A percentile compares a stretch with the other conserved stretches of the same genome.
Conservation (phyloP, 2,113 vertebrate species). For the Paratilapia polleni region DNA sequence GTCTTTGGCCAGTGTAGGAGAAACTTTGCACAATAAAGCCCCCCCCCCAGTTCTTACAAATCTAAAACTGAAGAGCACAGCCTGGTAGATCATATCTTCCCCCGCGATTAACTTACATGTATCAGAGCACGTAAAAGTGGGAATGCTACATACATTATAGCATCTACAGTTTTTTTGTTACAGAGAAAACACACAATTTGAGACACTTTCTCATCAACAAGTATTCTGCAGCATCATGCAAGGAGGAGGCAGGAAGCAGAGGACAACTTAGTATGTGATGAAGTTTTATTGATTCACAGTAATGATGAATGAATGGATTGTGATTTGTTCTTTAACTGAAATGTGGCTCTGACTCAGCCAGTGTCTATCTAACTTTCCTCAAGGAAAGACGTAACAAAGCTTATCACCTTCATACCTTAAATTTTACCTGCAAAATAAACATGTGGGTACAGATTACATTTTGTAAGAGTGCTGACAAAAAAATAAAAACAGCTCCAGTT, state of each 20-base stretch:
- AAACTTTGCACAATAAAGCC: constrained; percentile 14
- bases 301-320: constrained; percentile 74
- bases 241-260: constrained; percentile 50
- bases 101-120: not conserved
- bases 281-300: constrained; percentile 85
- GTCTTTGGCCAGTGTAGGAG: constrained; percentile 37
- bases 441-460: constrained; percentile 37
- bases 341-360: constrained; percentile 54
- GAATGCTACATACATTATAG: not conserved
- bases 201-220: constrained; percentile 11
- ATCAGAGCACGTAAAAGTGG: constrained; percentile 25
- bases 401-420: constrained; percentile 37
- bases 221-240: constrained; percentile 29
- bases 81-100: not conserved
- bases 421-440: constrained; percentile 41
- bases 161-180: not conserved
- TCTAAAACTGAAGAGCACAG: not conserved
- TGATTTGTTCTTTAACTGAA: constrained; percentile 55
- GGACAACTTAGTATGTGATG: constrained; percentile 65
- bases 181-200: not conserved
- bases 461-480: not conserved
- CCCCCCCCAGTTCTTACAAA: not conserved
- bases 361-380: constrained; percentile 57
- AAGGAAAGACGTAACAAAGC: constrained; percentile 30
- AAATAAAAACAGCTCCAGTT: not conserved